phyloP scores from a whole-genome alignment of 2,888 invertebrate species.

The Acheta domesticus region DNA sequence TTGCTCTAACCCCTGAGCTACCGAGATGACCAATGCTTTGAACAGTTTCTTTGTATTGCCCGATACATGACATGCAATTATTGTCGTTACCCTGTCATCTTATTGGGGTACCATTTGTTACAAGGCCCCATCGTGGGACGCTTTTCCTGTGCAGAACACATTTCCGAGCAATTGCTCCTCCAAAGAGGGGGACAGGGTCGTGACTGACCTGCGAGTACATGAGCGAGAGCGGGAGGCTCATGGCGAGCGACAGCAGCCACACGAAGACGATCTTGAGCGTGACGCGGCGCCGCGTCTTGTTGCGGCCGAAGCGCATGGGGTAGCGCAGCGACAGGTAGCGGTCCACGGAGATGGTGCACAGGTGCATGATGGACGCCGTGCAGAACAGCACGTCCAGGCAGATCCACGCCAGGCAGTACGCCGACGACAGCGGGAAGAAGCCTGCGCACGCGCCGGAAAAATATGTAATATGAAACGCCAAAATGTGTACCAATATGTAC shows the following conservation, averaged over 20 bases:
- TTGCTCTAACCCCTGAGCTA: too few relatives aligned
- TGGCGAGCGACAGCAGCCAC: slow-evolving; percentile 88
- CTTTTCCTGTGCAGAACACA: too few relatives aligned
- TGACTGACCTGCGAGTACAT: slow-evolving; percentile 76
- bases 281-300: slow-evolving; percentile 80
- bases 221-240: slow-evolving; percentile 83
- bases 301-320: slow-evolving; percentile 89
- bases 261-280: slow-evolving; percentile 89
- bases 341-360: slow-evolving; percentile 95
- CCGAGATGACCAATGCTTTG: too few relatives aligned
- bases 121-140: too few relatives aligned
- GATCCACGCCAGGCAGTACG: slow-evolving; percentile 90
- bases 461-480: too few relatives aligned
- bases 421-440: slow-evolving; percentile 75
- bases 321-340: slow-evolving; percentile 87
- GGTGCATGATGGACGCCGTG: slow-evolving; percentile 94
- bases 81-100: too few relatives aligned
- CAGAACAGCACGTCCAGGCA: slow-evolving; percentile 93
- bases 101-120: too few relatives aligned
- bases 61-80: too few relatives aligned
- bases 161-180: too few relatives aligned
- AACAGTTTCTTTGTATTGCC: too few relatives aligned
- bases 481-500: too few relatives aligned
- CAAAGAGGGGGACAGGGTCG: too few relatives aligned
- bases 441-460: slow-evolving; percentile 57